Evolutionary conservation across 2,797 vertebrate species (phyloP).

Genomic region (Acrocephalus scirpaceus): DNA sequence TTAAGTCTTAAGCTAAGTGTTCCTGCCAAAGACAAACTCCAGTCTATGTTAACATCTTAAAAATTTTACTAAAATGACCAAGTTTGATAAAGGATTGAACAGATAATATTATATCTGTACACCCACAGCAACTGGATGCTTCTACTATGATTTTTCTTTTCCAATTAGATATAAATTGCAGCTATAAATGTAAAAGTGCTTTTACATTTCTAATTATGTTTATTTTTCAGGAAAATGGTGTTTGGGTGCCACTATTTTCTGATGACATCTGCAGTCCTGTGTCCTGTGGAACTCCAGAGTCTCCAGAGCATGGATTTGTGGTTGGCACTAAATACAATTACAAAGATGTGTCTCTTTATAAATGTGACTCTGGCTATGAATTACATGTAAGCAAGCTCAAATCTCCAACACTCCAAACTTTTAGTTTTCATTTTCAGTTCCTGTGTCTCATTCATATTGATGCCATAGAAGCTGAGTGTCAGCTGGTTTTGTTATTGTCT

Average conservation of each 20-base stretch:
- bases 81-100: neutral
- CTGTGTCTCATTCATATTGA: neutral
- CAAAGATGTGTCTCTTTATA: conserved; percentile 82
- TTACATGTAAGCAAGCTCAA: conserved; percentile 83
- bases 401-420: neutral
- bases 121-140: neutral
- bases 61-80: neutral
- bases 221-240: conserved; percentile 80
- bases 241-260: conserved; percentile 86
- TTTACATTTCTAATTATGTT: neutral
- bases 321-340: conserved; percentile 85
- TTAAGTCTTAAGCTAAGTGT: neutral
- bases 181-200: neutral
- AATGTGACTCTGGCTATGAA: conserved; percentile 88
- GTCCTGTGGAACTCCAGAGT: conserved; percentile 84
- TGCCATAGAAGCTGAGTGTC: neutral
- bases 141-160: neutral
- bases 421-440: neutral
- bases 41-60: neutral
- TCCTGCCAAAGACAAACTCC: neutral
- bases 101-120: neutral
- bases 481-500: neutral
- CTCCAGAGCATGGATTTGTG: conserved; percentile 81
- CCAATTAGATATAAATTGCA: neutral
- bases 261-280: conserved; percentile 84